phyloP scores from a whole-genome alignment of 2,113 vertebrate species.

The Chiloscyllium plagiosum region DNA sequence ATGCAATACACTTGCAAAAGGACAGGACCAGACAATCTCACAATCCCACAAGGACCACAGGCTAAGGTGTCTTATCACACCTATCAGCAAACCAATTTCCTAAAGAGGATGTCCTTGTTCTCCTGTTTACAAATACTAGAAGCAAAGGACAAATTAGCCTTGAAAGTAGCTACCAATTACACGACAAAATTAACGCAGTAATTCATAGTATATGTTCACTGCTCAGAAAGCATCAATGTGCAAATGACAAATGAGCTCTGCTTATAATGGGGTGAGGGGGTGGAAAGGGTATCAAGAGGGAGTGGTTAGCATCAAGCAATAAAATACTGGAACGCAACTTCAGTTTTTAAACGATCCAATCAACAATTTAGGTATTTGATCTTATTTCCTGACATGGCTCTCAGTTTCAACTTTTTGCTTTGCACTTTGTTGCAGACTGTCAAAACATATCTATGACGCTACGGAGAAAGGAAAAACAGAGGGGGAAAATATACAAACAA shows the following conservation, averaged over 20 bases:
- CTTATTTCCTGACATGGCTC: background rate
- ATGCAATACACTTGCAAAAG: conserved; percentile 35
- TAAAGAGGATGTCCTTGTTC: conserved; percentile 38
- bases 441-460: background rate
- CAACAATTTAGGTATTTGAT: background rate
- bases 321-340: background rate
- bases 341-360: background rate
- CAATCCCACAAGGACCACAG: background rate
- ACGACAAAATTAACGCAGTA: background rate
- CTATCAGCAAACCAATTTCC: conserved; percentile 44
- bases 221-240: conserved; percentile 39
- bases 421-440: background rate
- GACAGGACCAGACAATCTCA: conserved; percentile 24
- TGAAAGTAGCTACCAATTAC: background rate
- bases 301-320: background rate
- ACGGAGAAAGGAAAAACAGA: background rate
- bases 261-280: background rate
- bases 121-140: conserved; percentile 45
- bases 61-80: conserved; percentile 40
- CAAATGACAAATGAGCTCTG: conserved; percentile 38
- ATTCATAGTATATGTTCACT: conserved; percentile 37
- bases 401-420: background rate
- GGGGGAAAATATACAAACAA: background rate
- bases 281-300: background rate
- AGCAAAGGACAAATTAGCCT: conserved; percentile 8